Evolutionary conservation across 2,888 invertebrate genomes (phyloP).

Genomic region (Tiliacea aurago): DNA sequence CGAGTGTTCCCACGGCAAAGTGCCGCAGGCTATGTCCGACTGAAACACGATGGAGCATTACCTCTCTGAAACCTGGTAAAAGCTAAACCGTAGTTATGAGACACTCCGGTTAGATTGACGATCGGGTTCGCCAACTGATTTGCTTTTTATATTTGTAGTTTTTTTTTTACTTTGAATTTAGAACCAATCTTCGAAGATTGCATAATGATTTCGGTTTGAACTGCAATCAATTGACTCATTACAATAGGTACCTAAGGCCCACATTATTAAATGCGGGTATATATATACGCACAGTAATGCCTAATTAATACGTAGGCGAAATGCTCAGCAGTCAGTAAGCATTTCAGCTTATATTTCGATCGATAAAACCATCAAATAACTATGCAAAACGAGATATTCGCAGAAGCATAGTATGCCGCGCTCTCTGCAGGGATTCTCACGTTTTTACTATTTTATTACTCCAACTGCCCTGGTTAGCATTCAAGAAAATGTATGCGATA

Average conservation of each 20-base stretch:
- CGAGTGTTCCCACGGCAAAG: slow-evolving; percentile 74
- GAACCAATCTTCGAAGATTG: neutral
- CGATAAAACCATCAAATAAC: slow-evolving; percentile 66
- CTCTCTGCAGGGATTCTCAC: slow-evolving; percentile 83
- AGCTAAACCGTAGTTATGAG: slow-evolving; percentile 70
- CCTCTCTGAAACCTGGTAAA: slow-evolving; percentile 68
- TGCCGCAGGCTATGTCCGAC: slow-evolving; percentile 67
- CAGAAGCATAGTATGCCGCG: slow-evolving; percentile 66
- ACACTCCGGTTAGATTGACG: slow-evolving; percentile 68
- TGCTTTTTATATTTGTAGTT: slow-evolving; percentile 37
- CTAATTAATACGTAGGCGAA: slow-evolving; percentile 33
- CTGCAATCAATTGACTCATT: neutral
- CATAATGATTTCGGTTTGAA: neutral
- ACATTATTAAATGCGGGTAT: neutral
- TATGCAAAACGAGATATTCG: slow-evolving; percentile 77
- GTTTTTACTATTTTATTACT: slow-evolving; percentile 76
- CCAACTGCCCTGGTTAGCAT: slow-evolving; percentile 44
- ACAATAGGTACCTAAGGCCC: neutral
- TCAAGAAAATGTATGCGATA: slow-evolving; percentile 33
- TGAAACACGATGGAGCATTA: slow-evolving; percentile 70
- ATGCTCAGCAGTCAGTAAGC: slow-evolving; percentile 34
- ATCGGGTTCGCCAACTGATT: slow-evolving; percentile 47
- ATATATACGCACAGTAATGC: neutral
- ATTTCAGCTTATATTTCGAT: slow-evolving; percentile 52
- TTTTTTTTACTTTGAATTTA: neutral